Evolutionary conservation across 2,888 invertebrate species (phyloP).

Genomic region (Drosophila nr. medialis): DNA sequence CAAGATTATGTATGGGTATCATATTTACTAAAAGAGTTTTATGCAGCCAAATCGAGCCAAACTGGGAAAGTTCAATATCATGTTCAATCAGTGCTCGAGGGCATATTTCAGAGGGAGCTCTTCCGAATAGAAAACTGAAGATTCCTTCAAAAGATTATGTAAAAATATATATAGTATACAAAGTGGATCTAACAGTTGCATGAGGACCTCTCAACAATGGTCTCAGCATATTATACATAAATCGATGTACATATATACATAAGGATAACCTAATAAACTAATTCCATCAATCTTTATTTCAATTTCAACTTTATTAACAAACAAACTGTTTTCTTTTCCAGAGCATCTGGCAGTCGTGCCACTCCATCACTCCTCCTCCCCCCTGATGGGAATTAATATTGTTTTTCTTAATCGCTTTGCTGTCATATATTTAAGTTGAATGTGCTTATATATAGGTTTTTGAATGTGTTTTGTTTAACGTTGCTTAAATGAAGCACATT

Average conservation of each 20-base stretch:
- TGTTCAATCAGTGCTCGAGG: background rate
- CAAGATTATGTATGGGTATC: background rate
- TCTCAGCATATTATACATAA: no score
- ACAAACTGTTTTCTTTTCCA: background rate
- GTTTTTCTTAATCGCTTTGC: background rate
- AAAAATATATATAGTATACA: background rate
- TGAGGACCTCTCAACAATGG: background rate
- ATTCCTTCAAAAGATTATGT: background rate
- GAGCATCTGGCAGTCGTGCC: slow-evolving; percentile 4
- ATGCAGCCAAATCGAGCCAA: background rate
- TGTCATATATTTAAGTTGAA: slow-evolving; percentile 31
- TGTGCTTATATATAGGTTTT: slow-evolving; percentile 37
- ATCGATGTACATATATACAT: background rate
- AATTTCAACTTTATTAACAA: background rate
- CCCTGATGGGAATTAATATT: no score
- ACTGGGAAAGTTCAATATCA: background rate
- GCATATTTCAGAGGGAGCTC: background rate
- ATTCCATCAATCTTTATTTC: background rate
- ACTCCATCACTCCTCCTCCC: no score
- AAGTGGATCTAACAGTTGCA: background rate
- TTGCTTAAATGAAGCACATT: slow-evolving; percentile 42
- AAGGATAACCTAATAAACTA: background rate
- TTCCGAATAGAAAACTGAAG: accelerated
- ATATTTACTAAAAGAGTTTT: background rate
- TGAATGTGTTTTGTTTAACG: slow-evolving; percentile 34